phyloP scores from a whole-genome alignment of 2,888 invertebrate genomes.

The Villa cingulata region DNA sequence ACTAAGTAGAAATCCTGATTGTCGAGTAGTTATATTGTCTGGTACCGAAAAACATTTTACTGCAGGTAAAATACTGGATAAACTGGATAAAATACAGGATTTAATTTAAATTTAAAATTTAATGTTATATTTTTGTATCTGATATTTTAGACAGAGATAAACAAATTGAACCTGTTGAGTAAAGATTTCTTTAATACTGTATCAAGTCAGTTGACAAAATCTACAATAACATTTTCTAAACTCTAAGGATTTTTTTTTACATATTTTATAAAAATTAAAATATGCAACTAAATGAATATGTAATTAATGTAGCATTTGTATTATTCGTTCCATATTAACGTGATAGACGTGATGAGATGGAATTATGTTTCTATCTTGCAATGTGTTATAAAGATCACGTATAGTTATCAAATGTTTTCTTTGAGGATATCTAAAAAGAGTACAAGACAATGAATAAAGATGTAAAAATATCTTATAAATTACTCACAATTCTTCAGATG shows the following conservation, averaged over 20 bases:
- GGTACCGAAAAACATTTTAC: conserved; percentile 78
- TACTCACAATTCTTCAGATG: conserved; percentile 45
- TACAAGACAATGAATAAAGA: too few relatives aligned
- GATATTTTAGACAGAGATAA: conserved; percentile 56
- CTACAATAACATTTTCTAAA: neutral
- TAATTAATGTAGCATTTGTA: conserved; percentile 47
- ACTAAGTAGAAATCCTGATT: conserved; percentile 61
- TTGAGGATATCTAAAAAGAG: conserved; percentile 20
- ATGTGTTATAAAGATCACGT: conserved; percentile 43
- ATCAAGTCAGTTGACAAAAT: conserved; percentile 54
- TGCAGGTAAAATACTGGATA: conserved; percentile 49
- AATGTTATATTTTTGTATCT: conserved; percentile 14
- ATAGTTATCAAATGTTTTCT: conserved; percentile 35
- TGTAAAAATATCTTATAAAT: conserved; percentile 12
- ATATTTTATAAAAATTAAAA: too few relatives aligned
- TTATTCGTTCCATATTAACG: conserved; percentile 61
- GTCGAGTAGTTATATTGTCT: conserved; percentile 73
- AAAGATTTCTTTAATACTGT: conserved; percentile 76
- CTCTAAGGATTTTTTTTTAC: too few relatives aligned
- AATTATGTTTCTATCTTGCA: conserved; percentile 50
- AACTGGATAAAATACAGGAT: too few relatives aligned
- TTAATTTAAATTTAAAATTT: too few relatives aligned
- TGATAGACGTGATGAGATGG: conserved; percentile 69
- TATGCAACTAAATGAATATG: too few relatives aligned
- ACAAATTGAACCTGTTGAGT: conserved; percentile 78